Conservation (phyloP, 2,113 vertebrate genomes). For the Hippocampus mohnikei region DNA sequence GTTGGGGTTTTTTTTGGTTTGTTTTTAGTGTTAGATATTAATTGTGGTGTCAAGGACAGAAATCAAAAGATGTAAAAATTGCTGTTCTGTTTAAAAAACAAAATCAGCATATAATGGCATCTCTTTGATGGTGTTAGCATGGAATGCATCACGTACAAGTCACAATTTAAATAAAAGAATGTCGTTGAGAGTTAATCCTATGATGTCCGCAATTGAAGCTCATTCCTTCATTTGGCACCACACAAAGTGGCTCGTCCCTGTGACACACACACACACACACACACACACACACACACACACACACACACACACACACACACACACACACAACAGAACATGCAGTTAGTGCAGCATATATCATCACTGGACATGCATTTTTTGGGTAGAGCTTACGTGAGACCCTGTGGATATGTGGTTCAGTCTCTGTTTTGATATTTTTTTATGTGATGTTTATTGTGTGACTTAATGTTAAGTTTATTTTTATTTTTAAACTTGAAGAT, state of each 20-base stretch:
- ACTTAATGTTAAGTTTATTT: no score
- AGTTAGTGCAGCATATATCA: no score
- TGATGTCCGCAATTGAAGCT: background rate
- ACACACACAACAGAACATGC: no score
- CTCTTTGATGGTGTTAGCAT: background rate
- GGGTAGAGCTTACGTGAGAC: no score
- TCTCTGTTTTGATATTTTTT: no score
- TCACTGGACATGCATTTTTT: no score
- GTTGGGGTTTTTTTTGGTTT: background rate
- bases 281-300: background rate
- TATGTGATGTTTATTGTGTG: no score
- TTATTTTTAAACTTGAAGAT: no score
- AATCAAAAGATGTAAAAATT: background rate
- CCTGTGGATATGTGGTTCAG: no score
- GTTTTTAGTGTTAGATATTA: slow-evolving; percentile 1
- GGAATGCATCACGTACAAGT: background rate
- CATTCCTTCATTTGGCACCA: background rate
- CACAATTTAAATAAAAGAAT: background rate
- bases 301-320: background rate
- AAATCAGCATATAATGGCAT: background rate
- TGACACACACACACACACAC: background rate
- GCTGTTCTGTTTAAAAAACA: background rate
- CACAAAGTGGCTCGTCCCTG: background rate
- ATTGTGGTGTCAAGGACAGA: background rate
- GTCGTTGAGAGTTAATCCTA: background rate